Conservation (phyloP, 2,888 invertebrate species). For the Agonopterix alstromeriana region DNA sequence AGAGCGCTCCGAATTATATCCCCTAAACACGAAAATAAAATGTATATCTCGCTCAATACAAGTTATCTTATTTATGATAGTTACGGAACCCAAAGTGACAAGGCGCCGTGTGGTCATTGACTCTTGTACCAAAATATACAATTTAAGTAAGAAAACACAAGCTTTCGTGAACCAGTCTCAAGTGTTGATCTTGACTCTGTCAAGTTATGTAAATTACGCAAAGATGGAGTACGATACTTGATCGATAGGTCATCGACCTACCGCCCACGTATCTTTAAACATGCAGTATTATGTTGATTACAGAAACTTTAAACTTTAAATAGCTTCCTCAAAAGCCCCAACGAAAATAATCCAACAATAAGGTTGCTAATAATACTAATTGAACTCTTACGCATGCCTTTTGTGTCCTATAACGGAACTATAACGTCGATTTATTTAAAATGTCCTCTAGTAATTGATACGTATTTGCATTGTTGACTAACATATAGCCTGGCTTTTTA, state of each 20-base stretch:
- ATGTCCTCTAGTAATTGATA: constrained; percentile 49
- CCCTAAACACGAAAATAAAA: too few species aligned
- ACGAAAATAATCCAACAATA: constrained; percentile 11
- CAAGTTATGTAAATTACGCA: constrained; percentile 71
- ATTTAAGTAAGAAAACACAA: constrained; percentile 34
- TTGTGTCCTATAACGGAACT: constrained; percentile 39
- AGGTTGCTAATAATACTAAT: constrained; percentile 12
- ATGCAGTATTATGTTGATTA: constrained; percentile 31
- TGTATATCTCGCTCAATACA: too few species aligned
- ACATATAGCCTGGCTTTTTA: constrained; percentile 41
- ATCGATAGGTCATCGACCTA: constrained; percentile 62
- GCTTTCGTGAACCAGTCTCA: constrained; percentile 52
- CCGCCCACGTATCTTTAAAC: constrained; percentile 41
- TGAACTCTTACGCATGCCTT: constrained; percentile 30
- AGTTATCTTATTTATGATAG: too few species aligned
- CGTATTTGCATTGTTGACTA: constrained; percentile 46
- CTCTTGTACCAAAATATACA: constrained; percentile 1
- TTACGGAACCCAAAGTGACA: not conserved
- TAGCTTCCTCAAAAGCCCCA: constrained; percentile 21
- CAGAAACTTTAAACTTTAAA: constrained; percentile 22
- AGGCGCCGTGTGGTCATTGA: constrained; percentile 2
- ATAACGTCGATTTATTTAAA: constrained; percentile 29
- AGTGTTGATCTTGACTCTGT: constrained; percentile 61
- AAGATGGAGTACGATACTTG: constrained; percentile 58
- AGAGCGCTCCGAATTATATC: too few species aligned